Evolutionary conservation across 2,113 vertebrate genomes (phyloP), one percentile per base, ranked within the genome.

Genomic region (Campylorhamphus procurvoides): DNA sequence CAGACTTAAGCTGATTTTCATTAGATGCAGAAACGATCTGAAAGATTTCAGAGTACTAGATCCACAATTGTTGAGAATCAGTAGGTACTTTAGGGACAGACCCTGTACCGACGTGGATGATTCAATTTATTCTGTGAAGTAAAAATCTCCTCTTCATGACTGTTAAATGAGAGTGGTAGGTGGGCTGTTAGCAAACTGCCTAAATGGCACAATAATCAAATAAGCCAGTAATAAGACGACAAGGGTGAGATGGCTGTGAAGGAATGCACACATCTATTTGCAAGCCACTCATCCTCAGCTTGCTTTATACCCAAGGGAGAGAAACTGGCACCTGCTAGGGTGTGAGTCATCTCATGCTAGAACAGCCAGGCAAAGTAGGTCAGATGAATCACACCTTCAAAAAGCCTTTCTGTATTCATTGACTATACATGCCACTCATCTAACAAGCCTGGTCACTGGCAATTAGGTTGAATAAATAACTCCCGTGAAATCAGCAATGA

Each of bases 151-250:
- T 80, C n/a, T 69, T 86, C 24, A 8, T 10, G 20, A 84, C 33
- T 68, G 35, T 68, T 85, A 69, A 91, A 87, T 22, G 20, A 72
- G 27, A 80, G 53, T 24, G 27, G 83, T 86, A 71, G 90, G 80
- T 77, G 83, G 85, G 72, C 83, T 90, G 88, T 86, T 49, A 88
- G 35, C 83, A 95, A 96, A 90, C 88, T 74, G 68, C 59, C 72
- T 90, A 66, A 83, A 69, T 42, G 39, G 39, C 37, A 53, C 47
- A 71, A 71, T 50, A 86, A 93, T 56, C 58, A 81, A 59, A 80
- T 59, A 77, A 52, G 18, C 31, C 64, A 84, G 37, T 62, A 55
- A 86, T 88, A 90, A 79, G 78, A 87, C 0, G 3, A 55, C 53
- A 82, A 47, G 44, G 25, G 37, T 75, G 66, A 79, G 44, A 60